These are phyloP conservation scores for Podarcis cretensis DNA, from an alignment of 2,113 vertebrate genomes.

Conservation along the genomic window DNA sequence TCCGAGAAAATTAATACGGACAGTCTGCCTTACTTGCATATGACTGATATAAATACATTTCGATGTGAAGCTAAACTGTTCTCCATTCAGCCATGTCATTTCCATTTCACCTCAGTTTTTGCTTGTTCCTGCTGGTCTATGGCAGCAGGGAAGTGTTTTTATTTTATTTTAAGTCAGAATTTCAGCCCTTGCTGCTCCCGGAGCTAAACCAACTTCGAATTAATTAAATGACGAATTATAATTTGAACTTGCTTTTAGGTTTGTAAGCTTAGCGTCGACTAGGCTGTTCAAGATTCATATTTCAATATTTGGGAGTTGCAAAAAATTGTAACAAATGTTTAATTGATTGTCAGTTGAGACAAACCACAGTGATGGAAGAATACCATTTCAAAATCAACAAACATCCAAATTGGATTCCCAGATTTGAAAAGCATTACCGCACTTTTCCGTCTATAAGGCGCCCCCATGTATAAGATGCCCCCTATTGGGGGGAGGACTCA, in stretches of 20 bases:
- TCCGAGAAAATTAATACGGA: background rate
- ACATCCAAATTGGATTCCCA: background rate
- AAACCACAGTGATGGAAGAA: slow-evolving; percentile 10
- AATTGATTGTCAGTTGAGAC: slow-evolving; percentile 12
- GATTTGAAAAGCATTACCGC: background rate
- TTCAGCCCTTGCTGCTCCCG: background rate
- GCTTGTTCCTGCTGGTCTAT: background rate
- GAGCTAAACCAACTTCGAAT: background rate
- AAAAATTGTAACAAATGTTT: slow-evolving; percentile 17
- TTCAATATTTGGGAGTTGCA: slow-evolving; percentile 15
- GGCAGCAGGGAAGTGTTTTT: background rate
- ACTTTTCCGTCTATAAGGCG: no score
- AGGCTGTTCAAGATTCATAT: background rate
- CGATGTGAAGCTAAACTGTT: background rate
- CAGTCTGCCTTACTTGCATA: background rate
- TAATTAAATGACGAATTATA: slow-evolving; percentile 2
- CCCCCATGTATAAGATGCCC: no score
- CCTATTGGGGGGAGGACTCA: no score
- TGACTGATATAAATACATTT: background rate
- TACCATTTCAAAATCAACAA: slow-evolving; percentile 1
- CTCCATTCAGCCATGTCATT: background rate
- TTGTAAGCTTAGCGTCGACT: background rate
- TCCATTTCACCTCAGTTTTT: background rate
- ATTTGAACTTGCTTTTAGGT: background rate
- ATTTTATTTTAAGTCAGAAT: background rate